phyloP scores from a whole-genome alignment of 2,888 invertebrate species.

The Heliconius aoede region DNA sequence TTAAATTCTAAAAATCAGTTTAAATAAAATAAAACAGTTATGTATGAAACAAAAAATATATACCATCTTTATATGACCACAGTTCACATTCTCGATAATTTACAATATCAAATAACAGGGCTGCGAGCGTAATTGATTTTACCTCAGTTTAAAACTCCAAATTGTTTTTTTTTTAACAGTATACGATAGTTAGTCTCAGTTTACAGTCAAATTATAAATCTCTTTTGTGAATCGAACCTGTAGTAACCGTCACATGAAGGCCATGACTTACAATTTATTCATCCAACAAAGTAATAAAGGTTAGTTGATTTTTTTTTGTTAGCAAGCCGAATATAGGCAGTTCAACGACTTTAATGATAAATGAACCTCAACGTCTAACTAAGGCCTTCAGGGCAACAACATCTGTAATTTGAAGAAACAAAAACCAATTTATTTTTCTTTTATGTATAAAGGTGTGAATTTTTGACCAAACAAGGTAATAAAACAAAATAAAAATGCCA shows the following conservation, averaged over 20 bases:
- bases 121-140: constrained; percentile 21
- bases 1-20: no score
- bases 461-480: not conserved
- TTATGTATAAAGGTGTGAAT: not conserved
- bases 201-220: no score
- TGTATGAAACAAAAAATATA: no score
- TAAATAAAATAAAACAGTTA: no score
- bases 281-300: not conserved
- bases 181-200: no score
- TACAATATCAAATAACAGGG: constrained; percentile 31
- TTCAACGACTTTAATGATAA: not conserved
- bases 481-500: not conserved
- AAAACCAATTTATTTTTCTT: not conserved
- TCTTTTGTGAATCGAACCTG: not conserved
- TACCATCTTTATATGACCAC: not conserved
- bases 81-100: not conserved
- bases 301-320: not conserved
- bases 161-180: not conserved
- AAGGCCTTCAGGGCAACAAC: constrained; percentile 4
- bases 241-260: not conserved
- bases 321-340: not conserved
- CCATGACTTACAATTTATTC: not conserved
- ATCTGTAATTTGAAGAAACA: not conserved
- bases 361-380: constrained; percentile 6
- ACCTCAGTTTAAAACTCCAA: not conserved